phyloP scores from a whole-genome alignment of 2,113 vertebrate species.

The Arvicanthis niloticus region DNA sequence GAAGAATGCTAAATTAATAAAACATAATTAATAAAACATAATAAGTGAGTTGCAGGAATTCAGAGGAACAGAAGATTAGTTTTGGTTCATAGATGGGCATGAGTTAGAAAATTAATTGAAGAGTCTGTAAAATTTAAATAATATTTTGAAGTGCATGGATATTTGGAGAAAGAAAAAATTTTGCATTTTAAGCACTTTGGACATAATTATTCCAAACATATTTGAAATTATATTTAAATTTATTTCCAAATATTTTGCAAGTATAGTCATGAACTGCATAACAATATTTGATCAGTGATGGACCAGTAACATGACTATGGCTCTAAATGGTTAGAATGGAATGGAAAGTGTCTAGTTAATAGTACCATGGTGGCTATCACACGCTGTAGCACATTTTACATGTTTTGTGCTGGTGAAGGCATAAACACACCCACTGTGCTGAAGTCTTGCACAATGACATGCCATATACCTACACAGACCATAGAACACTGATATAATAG shows the following conservation, averaged over 20 bases:
- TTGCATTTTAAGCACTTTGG: background rate
- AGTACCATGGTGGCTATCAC: background rate
- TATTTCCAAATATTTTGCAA: background rate
- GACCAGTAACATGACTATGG: background rate
- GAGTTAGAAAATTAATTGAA: background rate
- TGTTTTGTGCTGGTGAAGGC: background rate
- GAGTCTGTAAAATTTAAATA: background rate
- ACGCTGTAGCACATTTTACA: too few species aligned
- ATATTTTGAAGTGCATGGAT: background rate
- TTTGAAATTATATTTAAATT: conserved; percentile 8
- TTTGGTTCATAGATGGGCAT: background rate
- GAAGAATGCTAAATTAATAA: background rate
- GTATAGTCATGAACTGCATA: background rate
- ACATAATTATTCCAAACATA: background rate
- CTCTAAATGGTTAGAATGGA: background rate
- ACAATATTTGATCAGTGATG: background rate
- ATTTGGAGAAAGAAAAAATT: background rate
- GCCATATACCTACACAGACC: too few species aligned
- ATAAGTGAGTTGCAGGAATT: background rate
- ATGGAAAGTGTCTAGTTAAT: background rate
- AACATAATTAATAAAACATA: background rate
- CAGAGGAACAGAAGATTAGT: background rate
- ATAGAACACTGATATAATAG: background rate
- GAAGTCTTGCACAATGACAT: background rate
- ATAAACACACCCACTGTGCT: background rate